phyloP scores from a whole-genome alignment of 35 echinoderm and acorn worm genomes.

The Ophioderma brevispina region DNA sequence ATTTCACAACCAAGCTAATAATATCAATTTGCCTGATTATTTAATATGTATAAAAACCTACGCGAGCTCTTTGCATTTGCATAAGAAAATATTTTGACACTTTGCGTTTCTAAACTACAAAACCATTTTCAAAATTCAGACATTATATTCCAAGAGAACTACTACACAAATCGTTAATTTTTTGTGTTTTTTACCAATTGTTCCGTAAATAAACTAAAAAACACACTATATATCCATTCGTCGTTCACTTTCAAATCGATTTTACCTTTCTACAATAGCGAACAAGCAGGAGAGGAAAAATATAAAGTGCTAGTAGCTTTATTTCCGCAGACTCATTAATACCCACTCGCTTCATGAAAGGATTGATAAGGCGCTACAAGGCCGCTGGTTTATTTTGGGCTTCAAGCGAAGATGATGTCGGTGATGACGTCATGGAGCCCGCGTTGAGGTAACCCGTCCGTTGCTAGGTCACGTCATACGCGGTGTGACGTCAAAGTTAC shows the following conservation, averaged over 20 bases:
- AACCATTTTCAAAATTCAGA: too few relatives aligned
- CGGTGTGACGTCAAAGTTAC: slow-evolving; percentile 4
- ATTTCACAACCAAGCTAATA: too few relatives aligned
- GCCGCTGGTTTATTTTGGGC: not conserved
- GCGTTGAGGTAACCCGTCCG: slow-evolving; percentile 3
- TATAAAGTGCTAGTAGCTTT: not conserved
- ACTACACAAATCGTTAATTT: too few relatives aligned
- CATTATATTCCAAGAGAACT: too few relatives aligned
- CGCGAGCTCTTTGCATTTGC: too few relatives aligned
- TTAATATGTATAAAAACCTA: too few relatives aligned
- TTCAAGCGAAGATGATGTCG: not conserved
- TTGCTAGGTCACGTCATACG: slow-evolving; percentile 12
- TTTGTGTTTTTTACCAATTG: too few relatives aligned
- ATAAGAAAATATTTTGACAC: too few relatives aligned
- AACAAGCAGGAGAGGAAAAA: not conserved
- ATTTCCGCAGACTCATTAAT: not conserved
- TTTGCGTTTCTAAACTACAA: too few relatives aligned
- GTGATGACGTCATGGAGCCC: not conserved
- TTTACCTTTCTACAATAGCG: not conserved
- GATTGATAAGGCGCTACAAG: not conserved
- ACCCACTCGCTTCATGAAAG: not conserved
- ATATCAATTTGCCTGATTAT: too few relatives aligned
- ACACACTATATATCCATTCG: too few relatives aligned
- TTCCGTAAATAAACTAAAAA: too few relatives aligned
- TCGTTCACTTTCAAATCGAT: not conserved